These are phyloP conservation scores for Drosophila multiciliata DNA, from an alignment of 2,888 invertebrate species.

Conservation along the genomic window DNA sequence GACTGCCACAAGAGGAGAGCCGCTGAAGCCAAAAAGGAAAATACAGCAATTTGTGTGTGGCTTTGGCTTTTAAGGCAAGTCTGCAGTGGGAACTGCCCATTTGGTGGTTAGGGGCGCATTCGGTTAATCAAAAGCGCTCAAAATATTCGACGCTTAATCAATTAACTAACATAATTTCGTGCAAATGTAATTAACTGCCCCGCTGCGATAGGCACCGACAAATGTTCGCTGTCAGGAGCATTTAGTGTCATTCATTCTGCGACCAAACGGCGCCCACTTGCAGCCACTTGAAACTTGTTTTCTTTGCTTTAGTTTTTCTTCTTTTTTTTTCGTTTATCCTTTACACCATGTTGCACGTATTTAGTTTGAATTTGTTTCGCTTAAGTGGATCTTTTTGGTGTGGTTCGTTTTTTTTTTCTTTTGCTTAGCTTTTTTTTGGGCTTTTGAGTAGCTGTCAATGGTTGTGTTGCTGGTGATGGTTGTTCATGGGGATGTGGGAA, in stretches of 20 bases:
- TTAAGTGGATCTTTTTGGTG: slow-evolving; percentile 22
- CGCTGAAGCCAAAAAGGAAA: slow-evolving; percentile 5
- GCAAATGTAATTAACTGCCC: slow-evolving; percentile 79
- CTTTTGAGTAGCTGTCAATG: neutral
- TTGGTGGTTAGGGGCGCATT: slow-evolving; percentile 8
- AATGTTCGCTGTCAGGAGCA: slow-evolving; percentile 77
- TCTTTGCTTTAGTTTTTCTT: slow-evolving; percentile 20
- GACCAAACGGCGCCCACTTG: slow-evolving; percentile 67
- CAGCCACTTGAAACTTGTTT: slow-evolving; percentile 53
- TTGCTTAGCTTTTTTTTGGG: neutral
- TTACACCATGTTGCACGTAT: slow-evolving; percentile 11
- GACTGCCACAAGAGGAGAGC: neutral
- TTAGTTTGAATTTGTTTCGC: slow-evolving; percentile 31
- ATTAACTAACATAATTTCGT: slow-evolving; percentile 76
- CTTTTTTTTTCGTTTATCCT: slow-evolving; percentile 6
- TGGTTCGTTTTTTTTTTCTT: neutral
- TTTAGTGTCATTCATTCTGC: slow-evolving; percentile 77
- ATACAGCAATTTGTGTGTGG: slow-evolving; percentile 47
- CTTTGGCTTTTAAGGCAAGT: slow-evolving; percentile 58
- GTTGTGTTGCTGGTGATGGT: slow-evolving; percentile 1
- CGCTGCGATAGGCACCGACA: slow-evolving; percentile 68
- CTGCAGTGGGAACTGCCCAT: slow-evolving; percentile 28
- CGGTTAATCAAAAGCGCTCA: slow-evolving; percentile 48
- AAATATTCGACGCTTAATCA: slow-evolving; percentile 70
- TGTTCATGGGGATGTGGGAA: neutral